Conservation (phyloP, 2,797 vertebrate genomes). For the Epinephelus coioides region DNA sequence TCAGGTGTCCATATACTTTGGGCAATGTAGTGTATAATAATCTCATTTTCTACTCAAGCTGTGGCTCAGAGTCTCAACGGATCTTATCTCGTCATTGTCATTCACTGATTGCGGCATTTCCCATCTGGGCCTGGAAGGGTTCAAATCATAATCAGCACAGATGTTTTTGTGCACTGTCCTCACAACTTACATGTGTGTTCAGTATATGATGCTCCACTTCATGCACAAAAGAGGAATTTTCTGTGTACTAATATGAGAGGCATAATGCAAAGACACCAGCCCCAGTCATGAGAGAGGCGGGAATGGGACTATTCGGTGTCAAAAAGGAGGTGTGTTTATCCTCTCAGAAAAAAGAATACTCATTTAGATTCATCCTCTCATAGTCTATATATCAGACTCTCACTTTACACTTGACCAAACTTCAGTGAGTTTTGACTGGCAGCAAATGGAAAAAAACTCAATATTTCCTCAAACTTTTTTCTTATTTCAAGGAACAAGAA, state of each 20-base stretch:
- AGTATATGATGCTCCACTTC: neutral
- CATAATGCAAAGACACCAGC: slow-evolving; percentile 33
- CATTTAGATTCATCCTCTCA: neutral
- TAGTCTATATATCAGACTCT: neutral
- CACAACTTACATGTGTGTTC: neutral
- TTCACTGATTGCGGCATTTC: neutral
- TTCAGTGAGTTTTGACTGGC: neutral
- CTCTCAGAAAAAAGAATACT: neutral
- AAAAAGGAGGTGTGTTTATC: slow-evolving; percentile 1
- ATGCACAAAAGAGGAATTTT: neutral
- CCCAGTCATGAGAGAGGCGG: neutral
- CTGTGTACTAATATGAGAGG: neutral
- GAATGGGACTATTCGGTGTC: slow-evolving; percentile 6
- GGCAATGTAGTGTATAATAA: neutral
- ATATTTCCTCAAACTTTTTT: too few species aligned
- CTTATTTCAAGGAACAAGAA: too few species aligned
- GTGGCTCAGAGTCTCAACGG: neutral
- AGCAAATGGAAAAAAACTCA: too few species aligned
- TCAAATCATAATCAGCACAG: neutral
- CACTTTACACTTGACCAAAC: neutral
- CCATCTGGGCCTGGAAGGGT: neutral
- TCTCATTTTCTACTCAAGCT: neutral
- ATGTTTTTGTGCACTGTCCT: slow-evolving; percentile 5
- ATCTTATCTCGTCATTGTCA: slow-evolving; percentile 8
- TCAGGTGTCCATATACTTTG: neutral